phyloP scores from a whole-genome alignment of 2,113 vertebrate species.

The Oryzias curvinotus region DNA sequence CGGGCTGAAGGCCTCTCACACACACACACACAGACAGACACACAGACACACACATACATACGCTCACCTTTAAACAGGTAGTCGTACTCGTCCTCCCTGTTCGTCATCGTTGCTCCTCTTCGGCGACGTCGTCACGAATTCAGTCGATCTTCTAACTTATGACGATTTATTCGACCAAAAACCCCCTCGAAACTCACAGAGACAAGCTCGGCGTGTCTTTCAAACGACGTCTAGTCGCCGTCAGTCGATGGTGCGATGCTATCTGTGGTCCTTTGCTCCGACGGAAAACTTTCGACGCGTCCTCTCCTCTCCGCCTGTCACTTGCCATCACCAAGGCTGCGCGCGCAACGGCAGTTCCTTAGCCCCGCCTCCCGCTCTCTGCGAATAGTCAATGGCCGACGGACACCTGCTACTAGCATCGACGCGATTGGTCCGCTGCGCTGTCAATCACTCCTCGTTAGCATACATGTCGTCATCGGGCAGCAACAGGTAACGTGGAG shows the following conservation, averaged over 20 bases:
- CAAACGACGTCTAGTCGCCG: not conserved
- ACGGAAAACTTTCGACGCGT: conserved; percentile 49
- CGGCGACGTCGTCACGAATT: not conserved
- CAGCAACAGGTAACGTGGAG: conserved; percentile 55
- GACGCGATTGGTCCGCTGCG: conserved; percentile 39
- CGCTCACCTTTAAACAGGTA: conserved; percentile 87
- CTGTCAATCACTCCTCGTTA: conserved; percentile 26
- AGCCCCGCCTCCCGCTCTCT: conserved; percentile 27
- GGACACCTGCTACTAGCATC: conserved; percentile 42
- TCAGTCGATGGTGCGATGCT: not conserved
- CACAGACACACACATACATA: too few relatives aligned
- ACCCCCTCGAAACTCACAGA: not conserved
- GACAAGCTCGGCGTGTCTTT: not conserved
- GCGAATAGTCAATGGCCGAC: conserved; percentile 37
- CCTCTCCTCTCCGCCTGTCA: conserved; percentile 53
- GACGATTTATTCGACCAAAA: conserved; percentile 22
- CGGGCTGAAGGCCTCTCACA: too few relatives aligned
- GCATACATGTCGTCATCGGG: conserved; percentile 36
- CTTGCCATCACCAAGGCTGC: conserved; percentile 43
- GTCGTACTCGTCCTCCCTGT: conserved; percentile 85
- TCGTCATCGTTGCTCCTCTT: conserved; percentile 70
- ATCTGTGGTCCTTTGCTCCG: not conserved
- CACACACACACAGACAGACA: too few relatives aligned
- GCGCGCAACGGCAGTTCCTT: conserved; percentile 35
- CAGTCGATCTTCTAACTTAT: conserved; percentile 52